These are phyloP conservation scores for Spodoptera exigua DNA, from an alignment of 2,888 invertebrate species.

Conservation along the genomic window DNA sequence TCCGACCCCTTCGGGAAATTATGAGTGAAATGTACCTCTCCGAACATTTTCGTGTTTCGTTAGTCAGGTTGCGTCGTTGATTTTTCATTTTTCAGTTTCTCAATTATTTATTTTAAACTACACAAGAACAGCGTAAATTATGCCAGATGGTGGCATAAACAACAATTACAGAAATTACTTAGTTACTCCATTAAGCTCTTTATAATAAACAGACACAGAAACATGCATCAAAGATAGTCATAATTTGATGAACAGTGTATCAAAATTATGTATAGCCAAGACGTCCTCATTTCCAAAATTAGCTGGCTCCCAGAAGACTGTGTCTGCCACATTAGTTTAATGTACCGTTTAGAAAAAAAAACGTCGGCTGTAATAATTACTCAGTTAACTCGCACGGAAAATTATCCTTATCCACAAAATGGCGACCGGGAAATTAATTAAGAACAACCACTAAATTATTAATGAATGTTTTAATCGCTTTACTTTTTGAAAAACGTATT, in stretches of 20 bases:
- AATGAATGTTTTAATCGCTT: conserved; percentile 20
- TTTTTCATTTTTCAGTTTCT: too few relatives aligned
- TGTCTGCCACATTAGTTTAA: conserved; percentile 36
- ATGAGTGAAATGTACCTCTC: too few relatives aligned
- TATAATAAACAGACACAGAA: neutral
- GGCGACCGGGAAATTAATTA: conserved; percentile 66
- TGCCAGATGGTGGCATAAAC: too few relatives aligned
- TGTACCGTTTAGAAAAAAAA: conserved; percentile 59
- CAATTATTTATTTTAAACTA: too few relatives aligned
- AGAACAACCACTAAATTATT: conserved; percentile 53
- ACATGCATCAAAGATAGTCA: conserved; percentile 1
- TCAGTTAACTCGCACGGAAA: conserved; percentile 67
- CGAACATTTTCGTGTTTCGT: too few relatives aligned
- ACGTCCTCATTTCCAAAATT: conserved; percentile 29
- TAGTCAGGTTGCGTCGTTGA: too few relatives aligned
- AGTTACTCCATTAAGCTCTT: too few relatives aligned
- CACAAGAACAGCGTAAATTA: too few relatives aligned
- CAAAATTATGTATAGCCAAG: too few relatives aligned
- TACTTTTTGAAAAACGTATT: conserved; percentile 11
- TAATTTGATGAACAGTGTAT: neutral
- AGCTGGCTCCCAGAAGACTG: conserved; percentile 11
- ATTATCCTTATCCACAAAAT: conserved; percentile 64
- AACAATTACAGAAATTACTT: too few relatives aligned
- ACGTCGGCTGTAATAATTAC: conserved; percentile 65
- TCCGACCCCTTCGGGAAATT: too few relatives aligned